Evolutionary conservation across 2,888 invertebrate genomes (phyloP).

Genomic region (Luperina testacea): DNA sequence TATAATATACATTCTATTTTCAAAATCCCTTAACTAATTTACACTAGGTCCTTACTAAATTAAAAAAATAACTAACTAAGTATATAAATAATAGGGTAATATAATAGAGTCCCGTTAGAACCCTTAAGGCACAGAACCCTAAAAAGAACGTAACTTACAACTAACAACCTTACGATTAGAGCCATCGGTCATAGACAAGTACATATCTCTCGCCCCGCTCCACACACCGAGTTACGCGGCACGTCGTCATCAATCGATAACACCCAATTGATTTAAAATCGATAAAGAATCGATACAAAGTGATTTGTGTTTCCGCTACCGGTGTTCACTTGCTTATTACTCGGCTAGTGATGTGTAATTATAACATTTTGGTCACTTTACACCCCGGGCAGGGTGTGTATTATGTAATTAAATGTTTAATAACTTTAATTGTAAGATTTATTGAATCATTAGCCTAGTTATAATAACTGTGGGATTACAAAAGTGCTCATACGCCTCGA

Average conservation of each 20-base stretch:
- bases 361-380: slow-evolving; percentile 33
- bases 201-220: slow-evolving; percentile 42
- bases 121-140: not conserved
- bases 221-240: slow-evolving; percentile 61
- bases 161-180: slow-evolving; percentile 3
- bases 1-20: no score
- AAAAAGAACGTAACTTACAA: not conserved
- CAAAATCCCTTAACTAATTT: no score
- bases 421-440: slow-evolving; percentile 29
- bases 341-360: slow-evolving; percentile 46
- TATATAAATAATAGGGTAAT: no score
- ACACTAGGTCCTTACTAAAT: no score
- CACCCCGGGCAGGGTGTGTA: slow-evolving; percentile 15
- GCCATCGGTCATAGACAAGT: slow-evolving; percentile 48
- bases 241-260: slow-evolving; percentile 53
- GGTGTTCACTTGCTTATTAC: slow-evolving; percentile 77
- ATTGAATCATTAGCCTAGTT: slow-evolving; percentile 31
- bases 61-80: no score
- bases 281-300: slow-evolving; percentile 69
- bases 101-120: no score
- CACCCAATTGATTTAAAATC: slow-evolving; percentile 55
- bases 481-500: slow-evolving; percentile 6
- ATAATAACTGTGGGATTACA: not conserved
- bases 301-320: slow-evolving; percentile 86
- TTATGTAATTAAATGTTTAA: slow-evolving; percentile 38